These are phyloP conservation scores for Bombus ignitus DNA, from an alignment of 1,140 invertebrate species.

Conservation along the genomic window DNA sequence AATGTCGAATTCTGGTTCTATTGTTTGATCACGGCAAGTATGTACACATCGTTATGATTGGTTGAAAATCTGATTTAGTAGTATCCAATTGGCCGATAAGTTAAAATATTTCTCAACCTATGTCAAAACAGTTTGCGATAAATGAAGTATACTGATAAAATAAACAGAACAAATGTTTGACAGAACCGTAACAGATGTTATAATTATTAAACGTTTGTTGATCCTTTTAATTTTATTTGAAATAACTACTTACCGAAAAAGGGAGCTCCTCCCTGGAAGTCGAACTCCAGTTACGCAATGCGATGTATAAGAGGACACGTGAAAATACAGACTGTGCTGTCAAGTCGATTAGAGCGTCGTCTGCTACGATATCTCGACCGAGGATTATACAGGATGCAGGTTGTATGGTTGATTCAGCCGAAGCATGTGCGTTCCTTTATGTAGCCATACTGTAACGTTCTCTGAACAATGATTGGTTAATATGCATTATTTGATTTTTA, in stretches of 20 bases:
- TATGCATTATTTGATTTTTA: not conserved
- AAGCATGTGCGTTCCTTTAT: constrained; percentile 12
- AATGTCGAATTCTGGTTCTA: constrained; percentile 55
- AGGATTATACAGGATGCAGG: constrained; percentile 42
- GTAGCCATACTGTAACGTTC: not conserved
- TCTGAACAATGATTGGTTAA: constrained; percentile 33
- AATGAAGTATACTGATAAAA: constrained; percentile 12
- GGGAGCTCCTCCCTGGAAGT: constrained; percentile 76
- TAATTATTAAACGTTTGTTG: not conserved
- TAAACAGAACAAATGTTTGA: constrained; percentile 5
- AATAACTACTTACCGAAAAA: constrained; percentile 72
- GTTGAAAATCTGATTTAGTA: constrained; percentile 49
- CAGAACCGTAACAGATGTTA: not conserved
- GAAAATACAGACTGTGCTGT: constrained; percentile 74
- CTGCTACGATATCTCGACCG: constrained; percentile 72
- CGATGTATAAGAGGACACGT: constrained; percentile 74
- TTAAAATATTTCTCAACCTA: constrained; percentile 20
- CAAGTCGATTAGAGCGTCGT: constrained; percentile 74
- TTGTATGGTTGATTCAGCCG: constrained; percentile 26
- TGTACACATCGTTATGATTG: constrained; percentile 56
- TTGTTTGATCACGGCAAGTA: constrained; percentile 58
- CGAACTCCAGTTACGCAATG: constrained; percentile 75
- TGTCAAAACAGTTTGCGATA: constrained; percentile 51
- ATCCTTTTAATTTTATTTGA: constrained; percentile 3
- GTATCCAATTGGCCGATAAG: constrained; percentile 69